These are phyloP conservation scores for Drosophila saltans DNA, from an alignment of 1,140 invertebrate species.

Conservation along the genomic window DNA sequence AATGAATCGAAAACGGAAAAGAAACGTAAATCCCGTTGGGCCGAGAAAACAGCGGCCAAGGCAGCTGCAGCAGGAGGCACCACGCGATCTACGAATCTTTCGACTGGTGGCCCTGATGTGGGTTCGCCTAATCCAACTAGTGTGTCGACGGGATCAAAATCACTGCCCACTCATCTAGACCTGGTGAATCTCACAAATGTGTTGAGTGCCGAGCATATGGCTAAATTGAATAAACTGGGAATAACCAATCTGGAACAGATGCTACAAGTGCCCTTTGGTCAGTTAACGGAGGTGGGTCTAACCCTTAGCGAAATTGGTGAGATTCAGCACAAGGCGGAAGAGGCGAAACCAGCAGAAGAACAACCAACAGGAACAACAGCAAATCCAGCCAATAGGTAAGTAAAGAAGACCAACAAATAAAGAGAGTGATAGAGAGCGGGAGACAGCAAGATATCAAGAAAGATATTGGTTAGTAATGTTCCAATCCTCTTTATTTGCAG, in stretches of 20 bases:
- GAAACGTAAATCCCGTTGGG: conserved; percentile 87
- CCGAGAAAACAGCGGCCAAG: conserved; percentile 57
- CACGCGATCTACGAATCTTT: background rate
- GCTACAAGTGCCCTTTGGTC: conserved; percentile 85
- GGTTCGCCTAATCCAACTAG: background rate
- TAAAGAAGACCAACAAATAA: background rate
- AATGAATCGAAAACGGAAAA: conserved; percentile 82
- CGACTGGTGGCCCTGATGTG: background rate
- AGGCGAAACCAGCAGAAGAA: conserved; percentile 39
- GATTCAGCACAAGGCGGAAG: conserved; percentile 85
- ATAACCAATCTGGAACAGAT: conserved; percentile 86
- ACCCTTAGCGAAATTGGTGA: conserved; percentile 85
- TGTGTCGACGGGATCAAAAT: conserved; percentile 9
- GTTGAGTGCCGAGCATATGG: conserved; percentile 85
- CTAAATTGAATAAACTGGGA: conserved; percentile 85
- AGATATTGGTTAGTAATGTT: background rate
- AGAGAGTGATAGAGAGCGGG: no score
- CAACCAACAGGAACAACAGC: background rate
- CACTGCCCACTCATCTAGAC: conserved; percentile 82
- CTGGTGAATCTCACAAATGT: conserved; percentile 85
- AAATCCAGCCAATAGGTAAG: conserved; percentile 9
- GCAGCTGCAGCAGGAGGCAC: background rate
- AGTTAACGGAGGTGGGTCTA: conserved; percentile 85
- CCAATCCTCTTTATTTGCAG: background rate
- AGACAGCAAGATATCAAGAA: background rate